phyloP scores from a whole-genome alignment of 2,113 vertebrate genomes.

The Alligator mississippiensis region DNA sequence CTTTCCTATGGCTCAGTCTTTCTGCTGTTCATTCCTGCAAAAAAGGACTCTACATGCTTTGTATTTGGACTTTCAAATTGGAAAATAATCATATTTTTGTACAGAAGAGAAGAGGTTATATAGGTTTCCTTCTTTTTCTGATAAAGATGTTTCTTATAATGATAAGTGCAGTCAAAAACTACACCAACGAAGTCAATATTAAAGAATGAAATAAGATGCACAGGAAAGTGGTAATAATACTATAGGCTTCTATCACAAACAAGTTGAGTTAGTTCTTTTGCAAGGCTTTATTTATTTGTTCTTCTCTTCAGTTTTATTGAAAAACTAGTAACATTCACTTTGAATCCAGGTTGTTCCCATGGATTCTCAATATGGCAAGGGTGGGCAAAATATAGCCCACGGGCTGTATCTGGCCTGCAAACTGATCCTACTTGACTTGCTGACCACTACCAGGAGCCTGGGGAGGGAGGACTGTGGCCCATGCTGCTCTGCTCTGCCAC shows the following conservation, averaged over 20 bases:
- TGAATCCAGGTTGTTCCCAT: background rate
- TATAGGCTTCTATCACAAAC: background rate
- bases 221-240: background rate
- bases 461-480: no score
- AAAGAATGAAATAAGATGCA: background rate
- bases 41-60: background rate
- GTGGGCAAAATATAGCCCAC: no score
- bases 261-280: background rate
- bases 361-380: background rate
- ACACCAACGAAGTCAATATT: background rate
- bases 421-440: no score
- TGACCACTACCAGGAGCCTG: no score
- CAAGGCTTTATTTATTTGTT: background rate
- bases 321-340: background rate
- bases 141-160: background rate
- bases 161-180: background rate
- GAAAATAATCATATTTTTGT: background rate
- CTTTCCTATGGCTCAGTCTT: background rate
- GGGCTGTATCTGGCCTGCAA: no score
- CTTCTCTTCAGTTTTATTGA: background rate
- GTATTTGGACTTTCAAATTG: background rate
- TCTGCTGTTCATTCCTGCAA: background rate
- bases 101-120: background rate
- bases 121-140: background rate
- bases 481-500: no score